phyloP scores from a whole-genome alignment of 2,113 vertebrate species.

The Ancistrus triradiatus region DNA sequence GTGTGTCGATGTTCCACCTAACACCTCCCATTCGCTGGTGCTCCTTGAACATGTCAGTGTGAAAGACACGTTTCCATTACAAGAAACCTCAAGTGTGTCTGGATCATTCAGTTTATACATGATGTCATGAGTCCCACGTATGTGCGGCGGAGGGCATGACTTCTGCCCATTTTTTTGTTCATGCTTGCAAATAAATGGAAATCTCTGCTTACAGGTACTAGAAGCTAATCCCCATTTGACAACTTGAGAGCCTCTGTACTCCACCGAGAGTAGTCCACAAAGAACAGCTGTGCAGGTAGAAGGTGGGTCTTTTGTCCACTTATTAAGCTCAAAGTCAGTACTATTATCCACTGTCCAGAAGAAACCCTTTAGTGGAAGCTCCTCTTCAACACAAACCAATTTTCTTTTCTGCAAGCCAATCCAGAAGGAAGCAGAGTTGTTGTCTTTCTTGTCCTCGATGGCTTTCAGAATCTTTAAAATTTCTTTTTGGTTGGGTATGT shows the following conservation, averaged over 20 bases:
- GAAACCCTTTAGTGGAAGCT: conserved; percentile 58
- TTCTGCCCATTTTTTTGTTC: background rate
- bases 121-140: background rate
- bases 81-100: conserved; percentile 46
- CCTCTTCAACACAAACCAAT: conserved; percentile 29
- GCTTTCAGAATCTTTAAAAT: conserved; percentile 28
- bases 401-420: conserved; percentile 59
- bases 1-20: background rate
- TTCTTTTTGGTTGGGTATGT: conserved; percentile 49
- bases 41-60: conserved; percentile 43
- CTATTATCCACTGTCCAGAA: conserved; percentile 54
- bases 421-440: conserved; percentile 47
- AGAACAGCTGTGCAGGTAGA: conserved; percentile 40
- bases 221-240: conserved; percentile 38
- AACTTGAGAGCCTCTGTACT: background rate
- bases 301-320: conserved; percentile 53
- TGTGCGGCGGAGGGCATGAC: background rate
- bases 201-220: conserved; percentile 7
- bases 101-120: conserved; percentile 14
- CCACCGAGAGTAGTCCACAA: conserved; percentile 53
- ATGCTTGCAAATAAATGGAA: conserved; percentile 51
- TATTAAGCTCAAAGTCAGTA: conserved; percentile 4
- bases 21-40: conserved; percentile 42
- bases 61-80: conserved; percentile 35
- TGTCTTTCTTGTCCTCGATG: background rate